Evolutionary conservation across 2,888 invertebrate species (phyloP).

Genomic region (Gymnoscelis rufifasciata): DNA sequence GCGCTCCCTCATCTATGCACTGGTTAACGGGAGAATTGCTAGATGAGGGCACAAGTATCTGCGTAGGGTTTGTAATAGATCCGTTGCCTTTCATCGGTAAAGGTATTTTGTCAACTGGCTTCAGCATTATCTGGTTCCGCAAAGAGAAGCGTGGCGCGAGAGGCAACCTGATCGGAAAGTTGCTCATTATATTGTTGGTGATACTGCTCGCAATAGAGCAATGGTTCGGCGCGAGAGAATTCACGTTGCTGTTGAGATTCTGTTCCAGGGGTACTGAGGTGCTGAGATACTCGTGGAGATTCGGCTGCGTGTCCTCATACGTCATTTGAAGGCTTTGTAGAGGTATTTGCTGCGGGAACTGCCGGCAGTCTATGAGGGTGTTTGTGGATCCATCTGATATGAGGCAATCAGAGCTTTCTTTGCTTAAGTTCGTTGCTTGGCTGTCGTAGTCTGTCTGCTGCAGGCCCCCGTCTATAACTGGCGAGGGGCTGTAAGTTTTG

Average conservation of each 20-base stretch:
- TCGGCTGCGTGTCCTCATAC: conserved; percentile 51
- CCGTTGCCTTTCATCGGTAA: conserved; percentile 60
- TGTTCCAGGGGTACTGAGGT: conserved; percentile 57
- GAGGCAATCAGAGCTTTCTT: conserved; percentile 64
- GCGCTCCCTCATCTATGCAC: conserved; percentile 54
- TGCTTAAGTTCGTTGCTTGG: conserved; percentile 59
- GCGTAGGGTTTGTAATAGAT: conserved; percentile 66
- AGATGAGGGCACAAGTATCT: conserved; percentile 62
- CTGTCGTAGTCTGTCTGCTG: conserved; percentile 44
- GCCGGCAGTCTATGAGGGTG: conserved; percentile 55
- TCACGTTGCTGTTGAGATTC: conserved; percentile 50
- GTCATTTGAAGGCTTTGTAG: conserved; percentile 40
- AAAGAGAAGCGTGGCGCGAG: conserved; percentile 52
- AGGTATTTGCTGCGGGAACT: conserved; percentile 49
- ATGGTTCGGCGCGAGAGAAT: conserved; percentile 51
- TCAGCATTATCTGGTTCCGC: conserved; percentile 61
- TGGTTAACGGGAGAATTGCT: conserved; percentile 64
- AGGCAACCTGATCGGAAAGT: conserved; percentile 65
- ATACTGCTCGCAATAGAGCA: conserved; percentile 50
- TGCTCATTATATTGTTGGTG: conserved; percentile 62
- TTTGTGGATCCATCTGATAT: conserved; percentile 62
- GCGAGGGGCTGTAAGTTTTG: conserved; percentile 51
- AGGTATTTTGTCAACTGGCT: conserved; percentile 59
- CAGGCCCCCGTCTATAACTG: conserved; percentile 30
- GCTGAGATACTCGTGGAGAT: conserved; percentile 58